Percentiles rank a stretch among this genome's conserved stretches.
These are phyloP conservation scores for Halocynthia aurantium DNA, from an alignment of 23 tunicate species.

Conservation along the genomic window DNA sequence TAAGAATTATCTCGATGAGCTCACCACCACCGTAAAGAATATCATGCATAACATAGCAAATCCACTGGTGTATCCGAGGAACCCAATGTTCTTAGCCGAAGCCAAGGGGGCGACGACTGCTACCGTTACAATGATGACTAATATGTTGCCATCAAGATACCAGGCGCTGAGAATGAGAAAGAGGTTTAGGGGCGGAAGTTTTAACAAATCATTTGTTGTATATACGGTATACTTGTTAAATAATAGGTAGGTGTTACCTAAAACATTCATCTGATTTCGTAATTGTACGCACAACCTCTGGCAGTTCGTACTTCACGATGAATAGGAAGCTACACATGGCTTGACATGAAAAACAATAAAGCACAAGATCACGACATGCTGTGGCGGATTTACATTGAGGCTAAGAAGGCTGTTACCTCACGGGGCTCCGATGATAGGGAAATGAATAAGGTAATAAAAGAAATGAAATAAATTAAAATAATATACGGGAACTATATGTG, in stretches of 20 bases:
- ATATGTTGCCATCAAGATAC: slow-evolving; percentile 79
- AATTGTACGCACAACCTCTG: slow-evolving; percentile 70
- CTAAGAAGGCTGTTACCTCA: too few relatives aligned
- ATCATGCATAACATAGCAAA: slow-evolving; percentile 99
- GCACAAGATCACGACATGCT: background rate
- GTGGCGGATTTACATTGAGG: too few relatives aligned
- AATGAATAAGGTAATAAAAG: too few relatives aligned
- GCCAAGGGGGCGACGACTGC: slow-evolving; percentile 83
- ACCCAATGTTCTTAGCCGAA: slow-evolving; percentile 89
- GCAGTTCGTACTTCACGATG: slow-evolving; percentile 89
- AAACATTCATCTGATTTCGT: slow-evolving; percentile 46
- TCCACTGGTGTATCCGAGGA: slow-evolving; percentile 94
- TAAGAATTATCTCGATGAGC: background rate
- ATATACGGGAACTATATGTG: too few relatives aligned
- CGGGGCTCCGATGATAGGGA: too few relatives aligned
- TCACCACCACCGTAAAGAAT: slow-evolving; percentile 86
- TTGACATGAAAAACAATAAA: slow-evolving; percentile 21
- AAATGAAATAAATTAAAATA: too few relatives aligned
- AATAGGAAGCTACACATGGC: slow-evolving; percentile 96
- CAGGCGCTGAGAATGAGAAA: slow-evolving; percentile 41
- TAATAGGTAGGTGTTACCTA: background rate
- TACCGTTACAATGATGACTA: slow-evolving; percentile 68
- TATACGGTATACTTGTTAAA: background rate
- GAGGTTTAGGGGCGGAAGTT: background rate
- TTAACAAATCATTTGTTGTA: background rate